phyloP scores from a whole-genome alignment of 2,113 vertebrate genomes.

The Macroglossus sobrinus region DNA sequence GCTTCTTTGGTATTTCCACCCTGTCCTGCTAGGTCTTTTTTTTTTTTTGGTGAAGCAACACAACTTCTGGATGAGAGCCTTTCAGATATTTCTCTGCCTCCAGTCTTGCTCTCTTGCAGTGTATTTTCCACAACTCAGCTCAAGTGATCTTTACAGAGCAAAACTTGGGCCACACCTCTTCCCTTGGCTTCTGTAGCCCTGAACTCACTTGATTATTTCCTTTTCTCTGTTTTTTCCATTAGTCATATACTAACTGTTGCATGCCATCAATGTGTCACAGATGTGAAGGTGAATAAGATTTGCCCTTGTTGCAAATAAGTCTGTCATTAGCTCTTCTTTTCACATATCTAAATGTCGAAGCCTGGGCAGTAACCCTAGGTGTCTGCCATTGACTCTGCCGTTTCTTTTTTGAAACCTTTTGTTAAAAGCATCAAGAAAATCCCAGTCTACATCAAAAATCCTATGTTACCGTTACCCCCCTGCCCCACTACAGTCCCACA shows the following conservation, averaged over 20 bases:
- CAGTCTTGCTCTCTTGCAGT: background rate
- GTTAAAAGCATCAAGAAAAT: background rate
- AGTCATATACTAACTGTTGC: background rate
- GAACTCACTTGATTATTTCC: background rate
- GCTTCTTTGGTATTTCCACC: background rate
- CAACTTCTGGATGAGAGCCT: background rate
- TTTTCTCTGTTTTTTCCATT: background rate
- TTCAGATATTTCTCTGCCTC: background rate
- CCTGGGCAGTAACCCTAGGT: background rate
- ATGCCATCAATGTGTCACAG: background rate
- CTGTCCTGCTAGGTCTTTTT: background rate
- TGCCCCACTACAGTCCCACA: background rate
- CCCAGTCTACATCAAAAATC: background rate
- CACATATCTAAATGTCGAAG: background rate
- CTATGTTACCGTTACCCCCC: background rate
- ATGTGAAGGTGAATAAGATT: background rate
- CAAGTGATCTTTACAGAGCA: background rate
- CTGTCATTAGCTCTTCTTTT: background rate
- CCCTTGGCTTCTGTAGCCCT: background rate
- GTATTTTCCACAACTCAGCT: background rate
- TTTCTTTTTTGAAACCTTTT: constrained; percentile 3
- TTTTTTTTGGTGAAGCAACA: background rate
- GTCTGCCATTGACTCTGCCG: background rate
- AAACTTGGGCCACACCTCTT: background rate
- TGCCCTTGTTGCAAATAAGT: background rate